A percentile compares a stretch with the other conserved stretches of the same genome.
phyloP scores from a whole-genome alignment of 2,113 vertebrate species.

The Ciconia stormi region DNA sequence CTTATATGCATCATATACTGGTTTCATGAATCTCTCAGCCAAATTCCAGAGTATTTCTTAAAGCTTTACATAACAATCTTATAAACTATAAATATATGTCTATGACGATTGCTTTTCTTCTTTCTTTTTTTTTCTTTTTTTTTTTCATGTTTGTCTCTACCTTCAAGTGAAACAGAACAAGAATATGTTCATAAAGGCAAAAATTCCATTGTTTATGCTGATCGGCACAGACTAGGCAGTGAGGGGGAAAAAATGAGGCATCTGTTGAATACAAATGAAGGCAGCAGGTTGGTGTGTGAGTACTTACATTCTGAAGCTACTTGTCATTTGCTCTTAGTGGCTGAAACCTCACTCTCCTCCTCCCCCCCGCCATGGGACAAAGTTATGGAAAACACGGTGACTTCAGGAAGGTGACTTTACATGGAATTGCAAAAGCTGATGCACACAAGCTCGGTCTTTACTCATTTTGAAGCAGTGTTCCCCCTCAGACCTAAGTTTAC shows the following conservation, averaged over 20 bases:
- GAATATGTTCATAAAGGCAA: conserved; percentile 64
- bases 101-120: neutral
- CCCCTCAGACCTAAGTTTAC: neutral
- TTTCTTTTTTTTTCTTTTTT: neutral
- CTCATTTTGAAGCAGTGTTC: neutral
- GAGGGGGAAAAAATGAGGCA: conserved; percentile 40
- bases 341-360: neutral
- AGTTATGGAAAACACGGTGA: neutral
- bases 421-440: neutral
- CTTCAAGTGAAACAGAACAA: conserved; percentile 47
- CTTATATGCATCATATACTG: neutral
- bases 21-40: neutral
- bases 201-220: conserved; percentile 73
- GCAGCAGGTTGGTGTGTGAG: conserved; percentile 48
- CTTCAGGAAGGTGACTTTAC: neutral
- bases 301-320: conserved; percentile 24
- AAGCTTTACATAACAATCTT: neutral
- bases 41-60: conserved; percentile 6
- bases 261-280: conserved; percentile 75
- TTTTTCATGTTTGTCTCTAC: neutral
- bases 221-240: conserved; percentile 59
- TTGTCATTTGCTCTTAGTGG: conserved; percentile 16
- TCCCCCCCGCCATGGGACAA: neutral
- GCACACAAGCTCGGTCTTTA: neutral
- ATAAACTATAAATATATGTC: neutral